A percentile compares a stretch with the other conserved stretches of the same genome.
Conservation (phyloP, 1,140 invertebrate genomes). For the Drosophila lini region DNA sequence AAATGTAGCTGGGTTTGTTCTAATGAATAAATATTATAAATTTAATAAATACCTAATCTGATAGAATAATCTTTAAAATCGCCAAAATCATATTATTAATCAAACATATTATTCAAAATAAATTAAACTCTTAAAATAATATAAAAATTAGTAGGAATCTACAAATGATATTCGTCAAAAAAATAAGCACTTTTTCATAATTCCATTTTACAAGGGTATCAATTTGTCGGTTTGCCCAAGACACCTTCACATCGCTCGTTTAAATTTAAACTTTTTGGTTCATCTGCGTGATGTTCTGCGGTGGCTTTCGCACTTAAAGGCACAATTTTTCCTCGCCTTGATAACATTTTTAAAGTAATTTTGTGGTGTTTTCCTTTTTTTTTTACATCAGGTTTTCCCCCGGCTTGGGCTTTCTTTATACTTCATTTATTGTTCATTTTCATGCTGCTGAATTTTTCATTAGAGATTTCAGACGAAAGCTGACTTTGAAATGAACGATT, state of each 20-base stretch:
- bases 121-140: background rate
- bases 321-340: slow-evolving; percentile 22
- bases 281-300: slow-evolving; percentile 75
- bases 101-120: background rate
- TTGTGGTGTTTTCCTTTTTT: slow-evolving; percentile 18
- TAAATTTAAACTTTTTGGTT: slow-evolving; percentile 74
- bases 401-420: slow-evolving; percentile 41
- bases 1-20: too few species aligned
- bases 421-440: slow-evolving; percentile 68
- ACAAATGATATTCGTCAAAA: background rate
- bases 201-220: background rate
- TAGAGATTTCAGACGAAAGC: slow-evolving; percentile 59
- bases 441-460: slow-evolving; percentile 73
- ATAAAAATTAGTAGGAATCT: too few species aligned
- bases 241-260: slow-evolving; percentile 7
- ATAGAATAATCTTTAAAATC: background rate
- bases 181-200: background rate
- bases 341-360: slow-evolving; percentile 63
- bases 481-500: slow-evolving; percentile 41
- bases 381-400: slow-evolving; percentile 14
- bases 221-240: background rate
- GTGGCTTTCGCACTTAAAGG: slow-evolving; percentile 64
- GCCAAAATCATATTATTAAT: background rate
- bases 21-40: too few species aligned
- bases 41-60: too few species aligned